Percentiles rank a stretch among this genome's conserved stretches.
Conservation (phyloP, 2,888 invertebrate genomes). For the Tromatobia lineatoria region DNA sequence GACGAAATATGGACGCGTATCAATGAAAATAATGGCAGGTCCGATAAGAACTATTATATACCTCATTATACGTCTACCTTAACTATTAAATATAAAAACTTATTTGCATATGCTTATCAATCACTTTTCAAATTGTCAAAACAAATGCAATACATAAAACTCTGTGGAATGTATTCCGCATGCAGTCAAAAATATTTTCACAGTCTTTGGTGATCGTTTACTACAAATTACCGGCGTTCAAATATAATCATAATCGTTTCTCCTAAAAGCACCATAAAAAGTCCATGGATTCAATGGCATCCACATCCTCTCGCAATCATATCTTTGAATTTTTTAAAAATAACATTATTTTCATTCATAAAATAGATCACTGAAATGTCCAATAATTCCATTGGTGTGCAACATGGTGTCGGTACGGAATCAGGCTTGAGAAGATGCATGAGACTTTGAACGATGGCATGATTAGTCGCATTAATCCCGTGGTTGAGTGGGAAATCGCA, state of each 20-base stretch:
- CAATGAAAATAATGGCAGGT: no score
- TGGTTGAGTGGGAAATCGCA: slow-evolving; percentile 96
- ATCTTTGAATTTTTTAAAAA: slow-evolving; percentile 96
- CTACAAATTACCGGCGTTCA: background rate
- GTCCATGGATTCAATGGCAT: slow-evolving; percentile 89
- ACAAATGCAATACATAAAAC: background rate
- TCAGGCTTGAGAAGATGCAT: slow-evolving; percentile 92
- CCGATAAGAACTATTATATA: no score
- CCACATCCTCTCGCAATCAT: slow-evolving; percentile 99
- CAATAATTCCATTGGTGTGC: slow-evolving; percentile 94
- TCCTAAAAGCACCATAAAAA: background rate
- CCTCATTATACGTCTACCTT: background rate
- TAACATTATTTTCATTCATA: slow-evolving; percentile 94
- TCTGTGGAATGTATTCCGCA: background rate
- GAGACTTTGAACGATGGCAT: slow-evolving; percentile 96
- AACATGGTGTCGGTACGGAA: slow-evolving; percentile 94
- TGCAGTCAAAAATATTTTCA: background rate
- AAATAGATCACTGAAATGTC: slow-evolving; percentile 95
- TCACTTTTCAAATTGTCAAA: background rate
- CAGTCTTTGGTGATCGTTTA: background rate
- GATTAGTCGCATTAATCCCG: slow-evolving; percentile 97
- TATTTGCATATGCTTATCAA: background rate
- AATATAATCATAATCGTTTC: background rate
- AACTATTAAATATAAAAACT: background rate
- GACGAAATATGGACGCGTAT: no score